Evolutionary conservation across 1,140 invertebrate species (phyloP).

Genomic region (Macrobrachium nipponense): DNA sequence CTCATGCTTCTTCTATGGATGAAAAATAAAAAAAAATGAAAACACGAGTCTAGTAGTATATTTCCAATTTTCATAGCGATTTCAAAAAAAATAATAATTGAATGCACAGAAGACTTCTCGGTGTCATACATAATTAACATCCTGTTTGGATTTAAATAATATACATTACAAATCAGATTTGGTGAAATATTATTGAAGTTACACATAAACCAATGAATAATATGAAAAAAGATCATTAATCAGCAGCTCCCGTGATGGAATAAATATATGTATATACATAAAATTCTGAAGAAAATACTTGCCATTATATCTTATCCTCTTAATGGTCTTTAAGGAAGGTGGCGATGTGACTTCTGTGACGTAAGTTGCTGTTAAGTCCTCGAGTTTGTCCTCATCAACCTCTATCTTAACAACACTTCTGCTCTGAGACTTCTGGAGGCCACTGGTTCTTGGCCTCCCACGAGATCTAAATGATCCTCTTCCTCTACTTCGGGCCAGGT

Average conservation of each 20-base stretch:
- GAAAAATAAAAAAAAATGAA: too few relatives aligned
- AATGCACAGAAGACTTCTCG: too few relatives aligned
- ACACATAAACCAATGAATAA: too few relatives aligned
- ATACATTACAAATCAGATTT: too few relatives aligned
- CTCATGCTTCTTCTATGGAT: too few relatives aligned
- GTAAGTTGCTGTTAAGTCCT: background rate
- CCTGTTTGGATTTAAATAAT: too few relatives aligned
- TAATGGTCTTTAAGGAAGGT: constrained; percentile 39
- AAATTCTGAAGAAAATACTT: background rate
- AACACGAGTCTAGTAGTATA: too few relatives aligned
- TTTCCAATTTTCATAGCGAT: too few relatives aligned
- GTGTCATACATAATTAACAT: too few relatives aligned
- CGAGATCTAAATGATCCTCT: background rate
- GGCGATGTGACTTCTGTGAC: constrained; percentile 21
- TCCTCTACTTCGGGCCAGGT: background rate
- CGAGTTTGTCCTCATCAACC: constrained; percentile 13
- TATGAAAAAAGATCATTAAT: background rate
- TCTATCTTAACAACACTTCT: constrained; percentile 31
- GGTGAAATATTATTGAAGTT: too few relatives aligned
- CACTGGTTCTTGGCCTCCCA: background rate
- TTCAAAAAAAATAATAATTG: too few relatives aligned
- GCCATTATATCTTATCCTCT: constrained; percentile 55
- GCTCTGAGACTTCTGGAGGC: background rate
- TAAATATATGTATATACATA: background rate
- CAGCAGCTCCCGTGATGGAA: too few relatives aligned